phyloP scores from a whole-genome alignment of 2,888 invertebrate genomes.

The Urechis unicinctus region DNA sequence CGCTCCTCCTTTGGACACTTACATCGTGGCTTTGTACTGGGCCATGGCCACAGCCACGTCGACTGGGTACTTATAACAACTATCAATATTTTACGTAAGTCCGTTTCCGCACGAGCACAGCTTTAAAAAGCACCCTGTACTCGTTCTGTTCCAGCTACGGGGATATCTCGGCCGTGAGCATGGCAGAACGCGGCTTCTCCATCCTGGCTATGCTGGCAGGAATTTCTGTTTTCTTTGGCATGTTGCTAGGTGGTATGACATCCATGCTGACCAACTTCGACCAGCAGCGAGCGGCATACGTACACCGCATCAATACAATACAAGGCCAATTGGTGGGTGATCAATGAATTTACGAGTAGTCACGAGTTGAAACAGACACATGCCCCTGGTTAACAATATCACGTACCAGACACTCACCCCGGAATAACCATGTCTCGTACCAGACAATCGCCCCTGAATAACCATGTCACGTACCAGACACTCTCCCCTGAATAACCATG shows the following conservation, averaged over 20 bases:
- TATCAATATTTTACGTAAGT: neutral
- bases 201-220: slow-evolving; percentile 19
- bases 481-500: too few species aligned
- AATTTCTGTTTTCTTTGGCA: slow-evolving; percentile 20
- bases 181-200: slow-evolving; percentile 9
- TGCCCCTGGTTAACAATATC: too few species aligned
- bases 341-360: neutral
- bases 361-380: too few species aligned
- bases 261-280: slow-evolving; percentile 22
- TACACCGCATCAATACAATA: slow-evolving; percentile 13
- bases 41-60: slow-evolving; percentile 8
- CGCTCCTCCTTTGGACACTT: neutral
- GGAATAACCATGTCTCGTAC: too few species aligned
- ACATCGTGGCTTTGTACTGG: slow-evolving; percentile 10
- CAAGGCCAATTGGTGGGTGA: slow-evolving; percentile 12
- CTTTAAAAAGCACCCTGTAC: neutral
- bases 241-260: slow-evolving; percentile 23
- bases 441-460: too few species aligned
- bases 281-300: slow-evolving; percentile 7
- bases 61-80: slow-evolving; percentile 9
- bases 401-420: too few species aligned
- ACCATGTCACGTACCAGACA: too few species aligned
- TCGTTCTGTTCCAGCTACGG: slow-evolving; percentile 13
- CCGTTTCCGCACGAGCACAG: neutral
- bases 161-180: slow-evolving; percentile 13